A percentile compares a stretch with the other conserved stretches of the same genome.
These are phyloP conservation scores for Carcinoscorpius rotundicauda DNA, from an alignment of 1,140 invertebrate species.

Conservation along the genomic window DNA sequence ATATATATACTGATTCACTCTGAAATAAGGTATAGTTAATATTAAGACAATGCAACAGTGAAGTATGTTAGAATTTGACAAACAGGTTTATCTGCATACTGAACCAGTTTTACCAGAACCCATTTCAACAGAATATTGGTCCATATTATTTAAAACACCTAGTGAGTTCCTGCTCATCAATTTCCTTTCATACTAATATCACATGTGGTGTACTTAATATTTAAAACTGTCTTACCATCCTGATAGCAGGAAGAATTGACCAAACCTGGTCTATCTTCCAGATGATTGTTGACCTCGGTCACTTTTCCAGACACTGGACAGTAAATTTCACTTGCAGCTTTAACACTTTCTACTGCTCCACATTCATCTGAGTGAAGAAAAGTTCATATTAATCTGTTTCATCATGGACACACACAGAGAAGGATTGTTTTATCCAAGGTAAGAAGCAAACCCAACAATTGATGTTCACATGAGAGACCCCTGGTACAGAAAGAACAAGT, in stretches of 20 bases:
- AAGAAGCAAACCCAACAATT: no score
- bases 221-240: slow-evolving; percentile 45
- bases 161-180: neutral
- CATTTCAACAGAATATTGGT: neutral
- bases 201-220: slow-evolving; percentile 4
- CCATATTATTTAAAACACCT: neutral
- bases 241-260: slow-evolving; percentile 88
- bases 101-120: neutral
- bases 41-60: no score
- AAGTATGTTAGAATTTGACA: neutral
- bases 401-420: no score
- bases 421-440: no score
- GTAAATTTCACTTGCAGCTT: slow-evolving; percentile 85
- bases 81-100: neutral
- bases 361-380: slow-evolving; percentile 55
- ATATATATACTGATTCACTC: no score
- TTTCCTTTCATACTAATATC: neutral
- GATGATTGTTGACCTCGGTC: slow-evolving; percentile 62
- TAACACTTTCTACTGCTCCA: slow-evolving; percentile 92
- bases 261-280: slow-evolving; percentile 68
- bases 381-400: neutral
- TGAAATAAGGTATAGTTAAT: no score
- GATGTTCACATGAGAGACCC: no score
- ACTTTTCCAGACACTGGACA: slow-evolving; percentile 80
- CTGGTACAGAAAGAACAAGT: no score